Evolutionary conservation across 1,140 invertebrate species (phyloP).

Genomic region (Drosophila ohnishii): DNA sequence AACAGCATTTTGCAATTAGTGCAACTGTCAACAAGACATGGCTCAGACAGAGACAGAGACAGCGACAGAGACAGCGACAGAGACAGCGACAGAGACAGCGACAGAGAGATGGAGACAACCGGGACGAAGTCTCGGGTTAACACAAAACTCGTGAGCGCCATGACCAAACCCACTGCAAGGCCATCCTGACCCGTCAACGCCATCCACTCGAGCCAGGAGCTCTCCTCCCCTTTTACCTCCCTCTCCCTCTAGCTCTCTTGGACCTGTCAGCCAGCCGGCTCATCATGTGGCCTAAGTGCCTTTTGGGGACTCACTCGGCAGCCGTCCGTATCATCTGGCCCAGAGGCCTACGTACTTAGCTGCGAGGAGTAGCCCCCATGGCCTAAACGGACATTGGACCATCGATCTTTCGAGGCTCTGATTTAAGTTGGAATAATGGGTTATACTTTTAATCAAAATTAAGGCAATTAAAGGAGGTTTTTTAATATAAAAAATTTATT

Average conservation of each 20-base stretch:
- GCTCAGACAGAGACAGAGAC: conserved; percentile 11
- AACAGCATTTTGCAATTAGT: conserved; percentile 79
- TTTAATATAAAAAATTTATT: background rate
- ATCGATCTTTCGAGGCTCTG: background rate
- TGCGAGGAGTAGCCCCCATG: background rate
- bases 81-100: background rate
- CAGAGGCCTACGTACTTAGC: background rate
- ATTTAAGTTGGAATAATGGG: background rate
- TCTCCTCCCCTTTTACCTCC: too few species aligned
- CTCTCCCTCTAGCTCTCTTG: background rate
- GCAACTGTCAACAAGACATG: conserved; percentile 72
- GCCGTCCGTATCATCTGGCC: conserved; percentile 5
- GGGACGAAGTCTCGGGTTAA: background rate
- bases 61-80: background rate
- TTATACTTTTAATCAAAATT: too few species aligned
- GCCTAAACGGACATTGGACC: background rate
- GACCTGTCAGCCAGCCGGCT: conserved; percentile 56
- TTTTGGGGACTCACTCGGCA: conserved; percentile 26
- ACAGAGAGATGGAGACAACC: background rate
- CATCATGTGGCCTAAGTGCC: conserved; percentile 64
- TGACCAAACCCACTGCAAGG: conserved; percentile 60
- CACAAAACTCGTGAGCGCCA: conserved; percentile 24
- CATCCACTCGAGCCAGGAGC: conserved; percentile 42
- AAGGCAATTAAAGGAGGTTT: background rate
- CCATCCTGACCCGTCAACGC: conserved; percentile 54